Percentiles rank a stretch among this genome's conserved stretches.
These are phyloP conservation scores for Saturnia pavonia DNA, from an alignment of 2,888 invertebrate species.

Conservation along the genomic window DNA sequence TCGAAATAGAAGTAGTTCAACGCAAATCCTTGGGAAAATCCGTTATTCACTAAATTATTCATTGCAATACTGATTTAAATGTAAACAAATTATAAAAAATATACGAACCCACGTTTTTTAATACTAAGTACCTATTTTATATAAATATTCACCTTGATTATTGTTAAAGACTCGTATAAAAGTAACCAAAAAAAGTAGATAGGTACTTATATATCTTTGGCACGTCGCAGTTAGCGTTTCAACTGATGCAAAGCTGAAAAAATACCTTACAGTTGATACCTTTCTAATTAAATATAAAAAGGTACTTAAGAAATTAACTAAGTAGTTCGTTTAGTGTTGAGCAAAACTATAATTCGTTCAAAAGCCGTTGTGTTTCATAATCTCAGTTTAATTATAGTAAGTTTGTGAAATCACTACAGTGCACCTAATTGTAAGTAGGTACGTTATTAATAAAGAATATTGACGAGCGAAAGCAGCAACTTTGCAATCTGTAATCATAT, in stretches of 20 bases:
- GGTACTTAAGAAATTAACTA: no score
- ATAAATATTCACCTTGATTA: neutral
- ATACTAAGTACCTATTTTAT: neutral
- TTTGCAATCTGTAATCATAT: no score
- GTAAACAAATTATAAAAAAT: neutral
- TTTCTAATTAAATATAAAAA: no score
- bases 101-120: neutral
- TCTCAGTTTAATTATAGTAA: no score
- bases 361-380: no score
- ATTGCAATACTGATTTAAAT: conserved; percentile 1
- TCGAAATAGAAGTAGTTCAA: conserved; percentile 42
- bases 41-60: conserved; percentile 43
- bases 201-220: neutral
- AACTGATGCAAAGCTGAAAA: neutral
- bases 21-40: conserved; percentile 61
- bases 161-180: neutral
- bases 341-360: no score
- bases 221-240: neutral
- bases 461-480: no score
- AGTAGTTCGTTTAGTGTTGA: no score
- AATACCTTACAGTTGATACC: no score
- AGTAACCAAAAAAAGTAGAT: neutral
- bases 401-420: no score
- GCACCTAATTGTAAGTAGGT: no score
- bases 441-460: no score